A percentile compares a stretch with the other conserved stretches of the same genome.
Evolutionary conservation across 2,113 vertebrate species (phyloP).

Genomic region (Triplophysa rosa): DNA sequence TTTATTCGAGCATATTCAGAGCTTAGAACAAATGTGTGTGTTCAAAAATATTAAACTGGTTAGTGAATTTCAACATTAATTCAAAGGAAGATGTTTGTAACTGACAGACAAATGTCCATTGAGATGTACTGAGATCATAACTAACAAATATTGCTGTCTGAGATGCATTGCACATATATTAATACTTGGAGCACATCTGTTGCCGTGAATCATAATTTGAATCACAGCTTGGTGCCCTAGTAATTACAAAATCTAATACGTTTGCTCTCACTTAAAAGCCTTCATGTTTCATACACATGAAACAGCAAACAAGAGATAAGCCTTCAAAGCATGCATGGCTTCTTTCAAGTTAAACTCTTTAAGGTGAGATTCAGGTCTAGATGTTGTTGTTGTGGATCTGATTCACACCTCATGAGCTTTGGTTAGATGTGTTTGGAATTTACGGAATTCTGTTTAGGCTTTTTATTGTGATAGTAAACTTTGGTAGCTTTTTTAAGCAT

Average conservation of each 20-base stretch:
- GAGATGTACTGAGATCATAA: slow-evolving; percentile 13
- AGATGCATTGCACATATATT: slow-evolving; percentile 44
- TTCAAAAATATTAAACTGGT: neutral
- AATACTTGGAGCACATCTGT: slow-evolving; percentile 69
- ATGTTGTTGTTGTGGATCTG: slow-evolving; percentile 13
- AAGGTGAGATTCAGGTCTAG: slow-evolving; percentile 44
- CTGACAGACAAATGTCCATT: neutral
- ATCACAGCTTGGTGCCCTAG: slow-evolving; percentile 75
- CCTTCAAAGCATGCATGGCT: slow-evolving; percentile 66
- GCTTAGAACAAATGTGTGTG: neutral
- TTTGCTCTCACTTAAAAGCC: slow-evolving; percentile 76
- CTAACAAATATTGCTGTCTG: slow-evolving; percentile 28
- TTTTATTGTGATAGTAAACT: neutral
- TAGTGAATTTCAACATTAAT: neutral
- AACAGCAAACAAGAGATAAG: slow-evolving; percentile 70
- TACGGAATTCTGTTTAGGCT: neutral
- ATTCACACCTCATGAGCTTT: neutral
- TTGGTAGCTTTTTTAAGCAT: too few species aligned
- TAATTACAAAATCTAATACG: slow-evolving; percentile 75
- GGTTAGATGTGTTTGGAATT: neutral
- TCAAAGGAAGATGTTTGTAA: neutral
- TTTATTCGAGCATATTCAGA: too few species aligned
- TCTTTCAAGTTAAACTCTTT: slow-evolving; percentile 45
- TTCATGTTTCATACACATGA: slow-evolving; percentile 73
- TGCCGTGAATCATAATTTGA: slow-evolving; percentile 74